These are phyloP conservation scores for Chirona hameri DNA, from an alignment of 2,888 invertebrate species.

Conservation along the genomic window DNA sequence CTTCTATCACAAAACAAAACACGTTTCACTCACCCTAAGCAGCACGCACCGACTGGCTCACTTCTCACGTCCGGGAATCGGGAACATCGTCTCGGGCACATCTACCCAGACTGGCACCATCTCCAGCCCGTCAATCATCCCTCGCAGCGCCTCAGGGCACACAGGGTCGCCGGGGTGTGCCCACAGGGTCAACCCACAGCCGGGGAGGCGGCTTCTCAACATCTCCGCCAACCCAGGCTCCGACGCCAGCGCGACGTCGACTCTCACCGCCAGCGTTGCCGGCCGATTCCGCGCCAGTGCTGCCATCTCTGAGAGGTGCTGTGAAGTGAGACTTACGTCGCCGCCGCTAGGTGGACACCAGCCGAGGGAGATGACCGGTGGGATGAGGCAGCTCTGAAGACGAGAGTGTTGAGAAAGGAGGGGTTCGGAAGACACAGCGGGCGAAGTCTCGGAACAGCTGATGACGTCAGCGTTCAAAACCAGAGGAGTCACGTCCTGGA, in stretches of 20 bases:
- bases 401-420: background rate
- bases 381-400: background rate
- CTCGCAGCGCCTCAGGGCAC: background rate
- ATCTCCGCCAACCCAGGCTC: background rate
- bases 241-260: background rate
- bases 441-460: background rate
- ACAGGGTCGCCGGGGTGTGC: background rate
- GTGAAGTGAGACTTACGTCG: background rate
- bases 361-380: background rate
- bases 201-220: background rate
- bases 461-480: background rate
- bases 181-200: background rate
- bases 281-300: background rate
- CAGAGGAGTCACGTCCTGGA: background rate
- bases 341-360: background rate
- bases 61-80: no score
- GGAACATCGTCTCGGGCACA: background rate
- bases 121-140: background rate
- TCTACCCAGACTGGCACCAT: background rate
- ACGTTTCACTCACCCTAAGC: no score
- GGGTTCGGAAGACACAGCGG: background rate
- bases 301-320: background rate
- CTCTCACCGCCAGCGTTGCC: background rate
- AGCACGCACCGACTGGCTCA: no score
- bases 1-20: no score